Base-by-base conservation (phyloP, 2,113 vertebrate species). In the Entelurus aequoreus region DNA sequence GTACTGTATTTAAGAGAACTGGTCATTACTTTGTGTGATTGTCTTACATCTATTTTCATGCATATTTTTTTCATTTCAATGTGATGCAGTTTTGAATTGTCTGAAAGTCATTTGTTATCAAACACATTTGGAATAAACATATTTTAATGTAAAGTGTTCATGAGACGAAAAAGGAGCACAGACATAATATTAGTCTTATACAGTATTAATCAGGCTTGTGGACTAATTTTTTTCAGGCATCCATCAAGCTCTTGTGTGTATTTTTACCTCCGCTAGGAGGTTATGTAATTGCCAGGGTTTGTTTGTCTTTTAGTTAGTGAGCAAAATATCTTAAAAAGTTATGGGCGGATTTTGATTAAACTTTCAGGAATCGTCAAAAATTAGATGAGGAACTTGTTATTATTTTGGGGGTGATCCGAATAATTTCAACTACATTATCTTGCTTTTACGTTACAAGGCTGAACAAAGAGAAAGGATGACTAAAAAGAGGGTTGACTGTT, bases 51-150 rank as follows among this genome's bases (percentile, higher is more conserved):
- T 60, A 63, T 47, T 28, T 57, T 16, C 13, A 57, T 21, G 36
- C 36, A 38, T 35, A 38, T 47, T 54, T 68, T 49, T 53, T 65
- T 77, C 28, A 28, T 28, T 28, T 67, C 42, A 28, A 38, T 71
- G 63, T 77, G 77, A 60, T 76, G 73, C 19, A 75, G 62, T 63
- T 74, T 63, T 48, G 61, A 62, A 59, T 68, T 67, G 59, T 63
- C 19, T 76, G 62, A 62, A 67, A 78, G 78, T 11, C 36, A 76
- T 86, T 84, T 89, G 51, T 81, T 84, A 69, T 75, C 38, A 73
- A 68, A 66, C 57, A 40, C 36, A 62, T 72, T 78, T 72, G 68
- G 50, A 86, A 86, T 85, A 81, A 86, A 87, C 57, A 3, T 62
- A 28, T 46, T 69, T 60, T 2, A 61, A 63, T 65, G 6, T 7